Conservation (phyloP, 2,113 vertebrate genomes). For the Suncus etruscus region DNA sequence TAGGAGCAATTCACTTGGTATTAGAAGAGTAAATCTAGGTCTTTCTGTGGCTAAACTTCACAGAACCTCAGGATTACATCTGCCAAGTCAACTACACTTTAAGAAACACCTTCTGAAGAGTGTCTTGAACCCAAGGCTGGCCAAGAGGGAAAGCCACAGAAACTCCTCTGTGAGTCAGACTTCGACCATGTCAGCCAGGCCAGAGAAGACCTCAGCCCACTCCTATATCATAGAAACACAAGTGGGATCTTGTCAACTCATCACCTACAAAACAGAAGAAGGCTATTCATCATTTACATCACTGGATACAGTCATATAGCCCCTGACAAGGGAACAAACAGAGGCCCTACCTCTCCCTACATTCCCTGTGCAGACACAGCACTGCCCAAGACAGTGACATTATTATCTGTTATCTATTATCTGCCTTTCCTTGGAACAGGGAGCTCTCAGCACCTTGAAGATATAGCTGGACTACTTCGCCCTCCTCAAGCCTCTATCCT, state of each 20-base stretch:
- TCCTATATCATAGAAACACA: neutral
- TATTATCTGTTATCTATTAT: no score
- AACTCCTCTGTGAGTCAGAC: neutral
- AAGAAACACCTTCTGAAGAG: neutral
- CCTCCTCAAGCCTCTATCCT: neutral
- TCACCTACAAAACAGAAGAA: neutral
- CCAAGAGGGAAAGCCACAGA: neutral
- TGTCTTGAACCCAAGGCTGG: neutral
- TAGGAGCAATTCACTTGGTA: neutral
- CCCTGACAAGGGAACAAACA: neutral
- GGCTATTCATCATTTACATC: rapidly evolving
- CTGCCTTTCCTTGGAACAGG: neutral
- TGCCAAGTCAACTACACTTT: neutral
- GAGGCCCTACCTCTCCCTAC: neutral
- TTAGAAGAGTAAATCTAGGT: constrained; percentile 10
- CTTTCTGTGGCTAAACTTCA: constrained; percentile 1
- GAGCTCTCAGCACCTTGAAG: neutral
- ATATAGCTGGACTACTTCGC: rapidly evolving
- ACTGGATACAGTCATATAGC: rapidly evolving
- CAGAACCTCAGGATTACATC: neutral
- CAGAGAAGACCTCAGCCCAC: neutral
- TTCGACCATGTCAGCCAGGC: neutral
- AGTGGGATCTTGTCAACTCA: neutral
- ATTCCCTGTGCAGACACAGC: rapidly evolving
- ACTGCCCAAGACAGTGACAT: neutral